phyloP scores from a whole-genome alignment of 2,113 vertebrate species.

The Chiloscyllium plagiosum region DNA sequence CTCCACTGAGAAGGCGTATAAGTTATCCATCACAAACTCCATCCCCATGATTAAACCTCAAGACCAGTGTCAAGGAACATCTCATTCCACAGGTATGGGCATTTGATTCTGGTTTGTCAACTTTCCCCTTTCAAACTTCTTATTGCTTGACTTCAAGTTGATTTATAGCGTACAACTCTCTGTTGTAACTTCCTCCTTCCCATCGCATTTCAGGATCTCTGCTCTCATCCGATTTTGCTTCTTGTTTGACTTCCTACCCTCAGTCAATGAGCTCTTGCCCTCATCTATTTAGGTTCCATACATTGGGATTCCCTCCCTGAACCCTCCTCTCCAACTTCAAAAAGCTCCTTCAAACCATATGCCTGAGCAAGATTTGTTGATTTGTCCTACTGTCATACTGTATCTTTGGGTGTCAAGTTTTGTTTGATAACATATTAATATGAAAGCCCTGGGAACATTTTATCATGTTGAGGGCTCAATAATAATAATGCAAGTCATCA shows the following conservation, averaged over 20 bases:
- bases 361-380: background rate
- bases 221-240: too few relatives aligned
- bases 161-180: background rate
- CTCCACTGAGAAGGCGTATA: background rate
- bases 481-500: background rate
- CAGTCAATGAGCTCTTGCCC: background rate
- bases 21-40: background rate
- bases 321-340: background rate
- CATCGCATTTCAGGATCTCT: background rate
- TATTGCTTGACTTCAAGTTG: background rate
- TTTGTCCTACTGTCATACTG: background rate
- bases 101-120: too few relatives aligned
- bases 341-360: background rate
- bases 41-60: background rate
- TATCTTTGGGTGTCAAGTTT: background rate
- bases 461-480: background rate
- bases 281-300: background rate
- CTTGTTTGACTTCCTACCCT: background rate
- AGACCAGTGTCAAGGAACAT: background rate
- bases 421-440: background rate
- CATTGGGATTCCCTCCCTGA: background rate
- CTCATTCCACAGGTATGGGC: conserved; percentile 15
- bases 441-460: background rate
- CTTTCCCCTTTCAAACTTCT: background rate
- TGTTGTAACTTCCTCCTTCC: background rate